Percentiles rank a stretch among this genome's conserved stretches.
Conservation (phyloP, 2,113 vertebrate species). For the Corydoras maculifer region DNA sequence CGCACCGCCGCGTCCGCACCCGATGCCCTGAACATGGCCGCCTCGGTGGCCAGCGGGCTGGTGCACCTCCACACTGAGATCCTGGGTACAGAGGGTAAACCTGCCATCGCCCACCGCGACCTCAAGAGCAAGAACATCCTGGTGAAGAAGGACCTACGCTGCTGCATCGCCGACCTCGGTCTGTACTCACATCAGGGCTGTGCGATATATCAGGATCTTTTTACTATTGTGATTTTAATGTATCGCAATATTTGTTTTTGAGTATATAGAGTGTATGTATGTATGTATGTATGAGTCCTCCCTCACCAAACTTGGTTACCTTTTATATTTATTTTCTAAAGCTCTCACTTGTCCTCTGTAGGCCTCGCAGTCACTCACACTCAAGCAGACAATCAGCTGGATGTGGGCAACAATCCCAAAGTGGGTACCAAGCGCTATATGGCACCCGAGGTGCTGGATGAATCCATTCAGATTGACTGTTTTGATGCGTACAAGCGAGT, state of each 20-base stretch:
- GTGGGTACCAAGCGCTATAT: slow-evolving; percentile 75
- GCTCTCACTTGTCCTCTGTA: slow-evolving; percentile 29
- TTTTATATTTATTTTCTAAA: neutral
- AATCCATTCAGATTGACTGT: slow-evolving; percentile 71
- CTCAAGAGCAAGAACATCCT: slow-evolving; percentile 76
- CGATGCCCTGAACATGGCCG: slow-evolving; percentile 69
- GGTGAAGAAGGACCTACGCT: slow-evolving; percentile 71
- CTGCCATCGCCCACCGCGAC: slow-evolving; percentile 72
- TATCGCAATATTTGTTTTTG: too few relatives aligned
- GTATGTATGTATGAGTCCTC: too few relatives aligned
- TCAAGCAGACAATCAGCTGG: slow-evolving; percentile 69
- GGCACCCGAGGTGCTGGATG: slow-evolving; percentile 73
- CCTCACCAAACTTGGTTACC: too few relatives aligned
- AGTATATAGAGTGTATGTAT: too few relatives aligned
- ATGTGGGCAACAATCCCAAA: slow-evolving; percentile 74
- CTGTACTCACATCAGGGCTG: neutral
- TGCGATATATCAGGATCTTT: too few relatives aligned
- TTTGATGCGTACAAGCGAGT: slow-evolving; percentile 73
- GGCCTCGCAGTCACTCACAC: slow-evolving; percentile 74
- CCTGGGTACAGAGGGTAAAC: slow-evolving; percentile 72
- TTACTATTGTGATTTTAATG: too few relatives aligned
- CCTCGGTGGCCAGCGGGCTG: slow-evolving; percentile 65
- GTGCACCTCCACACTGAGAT: slow-evolving; percentile 75
- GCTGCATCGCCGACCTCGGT: slow-evolving; percentile 77
- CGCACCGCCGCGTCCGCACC: slow-evolving; percentile 65